phyloP scores from a whole-genome alignment of 2,888 invertebrate genomes.

The Entomobrya proxima region DNA sequence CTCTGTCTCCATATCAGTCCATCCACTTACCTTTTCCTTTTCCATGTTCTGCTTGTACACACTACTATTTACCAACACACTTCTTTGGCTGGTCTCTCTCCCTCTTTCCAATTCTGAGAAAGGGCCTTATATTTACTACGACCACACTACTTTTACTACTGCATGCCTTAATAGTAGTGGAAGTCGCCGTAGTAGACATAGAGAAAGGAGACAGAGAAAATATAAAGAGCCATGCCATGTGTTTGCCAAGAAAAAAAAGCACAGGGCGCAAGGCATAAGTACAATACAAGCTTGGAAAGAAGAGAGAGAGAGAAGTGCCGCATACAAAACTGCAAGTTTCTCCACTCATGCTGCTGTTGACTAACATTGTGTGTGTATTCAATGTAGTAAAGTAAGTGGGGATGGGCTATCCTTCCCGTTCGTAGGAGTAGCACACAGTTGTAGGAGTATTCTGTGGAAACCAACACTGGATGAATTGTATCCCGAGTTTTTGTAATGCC shows the following conservation, averaged over 20 bases:
- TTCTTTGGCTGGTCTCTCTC: background rate
- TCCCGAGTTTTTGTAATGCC: background rate
- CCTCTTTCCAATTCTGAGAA: background rate
- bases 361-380: constrained; percentile 13
- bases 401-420: constrained; percentile 63
- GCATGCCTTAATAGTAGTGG: background rate
- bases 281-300: background rate
- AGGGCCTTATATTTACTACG: background rate
- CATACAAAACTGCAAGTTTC: constrained; percentile 39
- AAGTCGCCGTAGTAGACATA: background rate
- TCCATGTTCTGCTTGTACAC: background rate
- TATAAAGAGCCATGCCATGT: constrained; percentile 22
- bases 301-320: constrained; percentile 28
- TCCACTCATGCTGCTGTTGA: constrained; percentile 8
- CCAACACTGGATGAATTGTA: background rate
- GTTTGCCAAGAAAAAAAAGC: constrained; percentile 39
- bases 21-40: background rate
- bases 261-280: constrained; percentile 64
- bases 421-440: background rate
- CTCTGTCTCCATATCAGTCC: too few species aligned
- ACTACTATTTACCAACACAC: constrained; percentile 20
- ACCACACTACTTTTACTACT: background rate
- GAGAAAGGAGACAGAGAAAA: background rate
- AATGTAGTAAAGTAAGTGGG: constrained; percentile 30
- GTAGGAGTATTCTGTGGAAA: constrained; percentile 3